A percentile compares a stretch with the other conserved stretches of the same genome.
Conservation (phyloP, 2,113 vertebrate species). For the Apodemus sylvaticus region DNA sequence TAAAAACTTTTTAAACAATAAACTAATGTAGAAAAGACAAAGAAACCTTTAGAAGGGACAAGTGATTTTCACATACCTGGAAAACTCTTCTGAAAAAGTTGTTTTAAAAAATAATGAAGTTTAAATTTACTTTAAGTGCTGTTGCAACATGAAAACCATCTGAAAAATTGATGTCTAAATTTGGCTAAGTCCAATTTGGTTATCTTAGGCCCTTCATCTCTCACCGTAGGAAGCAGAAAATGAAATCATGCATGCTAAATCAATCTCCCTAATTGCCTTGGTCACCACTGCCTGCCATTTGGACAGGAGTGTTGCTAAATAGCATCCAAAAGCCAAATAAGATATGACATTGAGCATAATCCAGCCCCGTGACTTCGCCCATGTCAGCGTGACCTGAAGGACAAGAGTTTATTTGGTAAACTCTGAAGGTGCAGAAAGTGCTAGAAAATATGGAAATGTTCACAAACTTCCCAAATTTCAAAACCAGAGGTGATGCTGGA, state of each 20-base stretch:
- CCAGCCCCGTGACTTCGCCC: background rate
- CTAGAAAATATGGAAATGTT: background rate
- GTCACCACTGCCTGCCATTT: conserved; percentile 61
- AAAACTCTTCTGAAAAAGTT: conserved; percentile 33
- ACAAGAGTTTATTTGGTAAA: background rate
- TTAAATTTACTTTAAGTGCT: conserved; percentile 50
- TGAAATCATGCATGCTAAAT: conserved; percentile 47
- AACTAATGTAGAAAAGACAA: background rate
- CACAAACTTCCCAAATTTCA: conserved; percentile 5
- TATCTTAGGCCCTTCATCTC: conserved; percentile 3
- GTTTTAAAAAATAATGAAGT: conserved; percentile 44
- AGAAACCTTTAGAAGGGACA: conserved; percentile 62
- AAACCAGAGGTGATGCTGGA: background rate
- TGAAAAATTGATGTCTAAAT: conserved; percentile 60
- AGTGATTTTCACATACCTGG: conserved; percentile 41
- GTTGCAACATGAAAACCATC: conserved; percentile 11
- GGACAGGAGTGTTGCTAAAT: conserved; percentile 49
- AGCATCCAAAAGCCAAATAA: conserved; percentile 56
- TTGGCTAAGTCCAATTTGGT: conserved; percentile 55
- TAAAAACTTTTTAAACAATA: conserved; percentile 25
- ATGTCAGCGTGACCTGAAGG: conserved; percentile 13
- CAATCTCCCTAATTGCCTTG: conserved; percentile 66
- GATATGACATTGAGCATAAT: conserved; percentile 58
- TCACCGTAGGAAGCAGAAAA: background rate
- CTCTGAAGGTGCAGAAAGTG: background rate